A percentile compares a stretch with the other conserved stretches of the same genome.
These are phyloP conservation scores for Campylomormyrus numenius DNA, from an alignment of 2,113 vertebrate species.

Conservation along the genomic window DNA sequence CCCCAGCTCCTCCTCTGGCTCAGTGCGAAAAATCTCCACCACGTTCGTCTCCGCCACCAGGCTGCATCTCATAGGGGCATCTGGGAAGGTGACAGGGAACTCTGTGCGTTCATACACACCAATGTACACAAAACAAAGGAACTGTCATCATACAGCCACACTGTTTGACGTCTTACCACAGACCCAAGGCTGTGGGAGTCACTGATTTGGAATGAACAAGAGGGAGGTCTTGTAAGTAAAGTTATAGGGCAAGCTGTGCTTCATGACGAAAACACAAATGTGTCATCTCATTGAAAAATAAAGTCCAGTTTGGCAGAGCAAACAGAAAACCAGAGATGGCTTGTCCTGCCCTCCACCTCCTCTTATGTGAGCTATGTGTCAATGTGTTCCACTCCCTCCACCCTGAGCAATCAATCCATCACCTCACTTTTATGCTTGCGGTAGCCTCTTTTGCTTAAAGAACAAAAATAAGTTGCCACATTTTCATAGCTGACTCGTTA, in stretches of 20 bases:
- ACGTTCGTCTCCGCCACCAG: conserved; percentile 76
- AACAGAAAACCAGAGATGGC: background rate
- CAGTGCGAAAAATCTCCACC: conserved; percentile 73
- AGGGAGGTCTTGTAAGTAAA: background rate
- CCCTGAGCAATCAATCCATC: background rate
- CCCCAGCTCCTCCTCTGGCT: conserved; percentile 73
- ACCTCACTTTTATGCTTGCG: background rate
- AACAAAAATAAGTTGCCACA: background rate
- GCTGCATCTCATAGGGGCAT: conserved; percentile 71
- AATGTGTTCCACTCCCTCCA: background rate
- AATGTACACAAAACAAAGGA: background rate
- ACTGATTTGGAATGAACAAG: background rate
- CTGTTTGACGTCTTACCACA: background rate
- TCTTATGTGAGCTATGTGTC: background rate
- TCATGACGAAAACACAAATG: background rate
- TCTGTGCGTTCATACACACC: background rate
- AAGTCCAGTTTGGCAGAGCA: background rate
- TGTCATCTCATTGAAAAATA: background rate
- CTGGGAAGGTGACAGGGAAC: conserved; percentile 39
- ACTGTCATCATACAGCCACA: background rate
- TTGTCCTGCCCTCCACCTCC: background rate
- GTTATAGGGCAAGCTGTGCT: background rate
- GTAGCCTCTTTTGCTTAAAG: background rate
- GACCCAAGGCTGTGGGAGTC: background rate
- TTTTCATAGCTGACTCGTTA: background rate